A percentile compares a stretch with the other conserved stretches of the same genome.
Conservation (phyloP, 2,113 vertebrate species). For the Apteryx owenii region DNA sequence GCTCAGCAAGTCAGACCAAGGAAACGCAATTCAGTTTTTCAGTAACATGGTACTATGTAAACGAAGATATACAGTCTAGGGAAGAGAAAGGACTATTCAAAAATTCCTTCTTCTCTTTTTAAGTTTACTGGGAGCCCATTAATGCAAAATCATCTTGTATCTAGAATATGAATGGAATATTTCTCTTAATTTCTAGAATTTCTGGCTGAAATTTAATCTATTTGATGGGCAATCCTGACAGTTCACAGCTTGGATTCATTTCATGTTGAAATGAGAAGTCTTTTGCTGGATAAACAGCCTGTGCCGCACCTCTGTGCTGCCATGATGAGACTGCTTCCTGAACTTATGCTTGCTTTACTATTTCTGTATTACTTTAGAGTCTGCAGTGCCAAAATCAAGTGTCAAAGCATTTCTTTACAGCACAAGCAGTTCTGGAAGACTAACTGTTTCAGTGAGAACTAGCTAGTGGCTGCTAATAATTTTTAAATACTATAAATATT, state of each 20-base stretch:
- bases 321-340: neutral
- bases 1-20: neutral
- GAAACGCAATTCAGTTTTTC: neutral
- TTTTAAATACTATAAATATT: neutral
- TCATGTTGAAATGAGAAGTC: neutral
- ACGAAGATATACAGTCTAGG: fast-evolving
- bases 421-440: neutral
- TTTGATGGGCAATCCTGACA: neutral
- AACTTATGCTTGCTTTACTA: neutral
- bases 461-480: fast-evolving
- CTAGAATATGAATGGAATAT: neutral
- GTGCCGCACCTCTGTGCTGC: neutral
- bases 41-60: neutral
- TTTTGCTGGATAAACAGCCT: neutral
- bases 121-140: neutral
- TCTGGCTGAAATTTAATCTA: neutral
- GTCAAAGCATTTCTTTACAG: neutral
- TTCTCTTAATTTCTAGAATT: neutral
- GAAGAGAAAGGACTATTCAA: neutral
- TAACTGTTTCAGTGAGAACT: neutral
- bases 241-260: neutral
- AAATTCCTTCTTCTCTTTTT: neutral
- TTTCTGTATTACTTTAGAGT: neutral
- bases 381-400: neutral
- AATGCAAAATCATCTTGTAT: neutral